Conservation (phyloP, 2,113 vertebrate species). For the Forbesichthys papilliferus region DNA sequence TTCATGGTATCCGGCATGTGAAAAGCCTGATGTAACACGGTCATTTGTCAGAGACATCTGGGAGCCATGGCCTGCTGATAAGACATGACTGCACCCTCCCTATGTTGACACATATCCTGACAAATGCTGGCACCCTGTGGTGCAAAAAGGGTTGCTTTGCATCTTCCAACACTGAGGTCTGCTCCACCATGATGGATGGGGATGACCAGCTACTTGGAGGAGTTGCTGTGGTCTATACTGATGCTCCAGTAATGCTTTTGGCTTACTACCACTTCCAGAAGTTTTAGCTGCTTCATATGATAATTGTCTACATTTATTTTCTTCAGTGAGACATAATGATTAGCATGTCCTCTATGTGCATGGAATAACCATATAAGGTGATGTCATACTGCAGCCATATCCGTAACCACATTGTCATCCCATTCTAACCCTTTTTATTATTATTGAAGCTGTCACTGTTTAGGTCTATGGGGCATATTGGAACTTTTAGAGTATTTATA, state of each 20-base stretch:
- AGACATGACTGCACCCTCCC: slow-evolving; percentile 17
- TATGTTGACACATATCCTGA: slow-evolving; percentile 2
- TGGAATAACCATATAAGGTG: neutral
- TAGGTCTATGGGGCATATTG: too few relatives aligned
- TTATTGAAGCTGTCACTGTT: too few relatives aligned
- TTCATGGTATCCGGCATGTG: slow-evolving; percentile 11
- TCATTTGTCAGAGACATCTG: slow-evolving; percentile 18
- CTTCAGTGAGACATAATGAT: neutral
- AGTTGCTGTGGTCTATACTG: too few relatives aligned
- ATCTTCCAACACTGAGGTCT: neutral
- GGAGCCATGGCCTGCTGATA: slow-evolving; percentile 27
- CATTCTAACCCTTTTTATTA: too few relatives aligned
- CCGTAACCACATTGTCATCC: too few relatives aligned
- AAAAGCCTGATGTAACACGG: slow-evolving; percentile 16
- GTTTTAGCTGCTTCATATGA: too few relatives aligned
- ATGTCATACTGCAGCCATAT: neutral
- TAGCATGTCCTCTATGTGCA: neutral
- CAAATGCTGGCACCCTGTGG: slow-evolving; percentile 1
- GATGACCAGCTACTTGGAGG: slow-evolving; percentile 5
- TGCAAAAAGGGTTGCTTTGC: slow-evolving; percentile 18
- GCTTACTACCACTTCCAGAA: too few relatives aligned
- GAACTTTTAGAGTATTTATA: too few relatives aligned
- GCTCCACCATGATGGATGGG: slow-evolving; percentile 4
- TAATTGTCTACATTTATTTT: too few relatives aligned
- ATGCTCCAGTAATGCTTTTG: too few relatives aligned